phyloP scores from a whole-genome alignment of 2,888 invertebrate genomes.

The Drosophila stalkeri region DNA sequence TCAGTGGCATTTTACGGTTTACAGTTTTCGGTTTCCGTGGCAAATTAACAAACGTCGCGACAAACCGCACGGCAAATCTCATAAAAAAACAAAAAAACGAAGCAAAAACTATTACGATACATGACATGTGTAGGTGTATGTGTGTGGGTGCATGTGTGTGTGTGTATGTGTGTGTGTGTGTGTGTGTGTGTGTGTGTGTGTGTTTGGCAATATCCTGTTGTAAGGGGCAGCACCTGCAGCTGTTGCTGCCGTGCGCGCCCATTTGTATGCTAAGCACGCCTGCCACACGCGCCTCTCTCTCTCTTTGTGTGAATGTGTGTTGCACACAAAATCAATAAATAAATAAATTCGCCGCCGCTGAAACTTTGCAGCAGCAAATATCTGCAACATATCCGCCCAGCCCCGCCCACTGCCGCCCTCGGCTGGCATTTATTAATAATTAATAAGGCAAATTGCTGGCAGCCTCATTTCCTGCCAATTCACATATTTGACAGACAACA shows the following conservation, averaged over 20 bases:
- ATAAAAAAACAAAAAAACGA: constrained; percentile 8
- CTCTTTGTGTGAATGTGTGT: constrained; percentile 5
- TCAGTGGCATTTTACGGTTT: constrained; percentile 6
- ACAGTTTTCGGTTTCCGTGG: constrained; percentile 59
- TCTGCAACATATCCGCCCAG: constrained; percentile 9
- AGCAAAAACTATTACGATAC: constrained; percentile 57
- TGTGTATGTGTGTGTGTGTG: constrained; percentile 15
- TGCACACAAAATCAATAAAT: constrained; percentile 70
- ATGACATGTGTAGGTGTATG: constrained; percentile 26
- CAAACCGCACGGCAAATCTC: constrained; percentile 61
- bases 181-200: constrained; percentile 13
- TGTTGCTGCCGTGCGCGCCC: constrained; percentile 51
- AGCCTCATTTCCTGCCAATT: constrained; percentile 56
- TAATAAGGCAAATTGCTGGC: constrained; percentile 60
- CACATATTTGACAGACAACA: constrained; percentile 54
- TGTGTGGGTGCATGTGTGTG: constrained; percentile 20
- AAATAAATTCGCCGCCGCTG: constrained; percentile 58
- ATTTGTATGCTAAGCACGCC: constrained; percentile 74
- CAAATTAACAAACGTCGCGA: constrained; percentile 79
- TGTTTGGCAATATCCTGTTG: constrained; percentile 51
- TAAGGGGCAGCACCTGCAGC: constrained; percentile 56
- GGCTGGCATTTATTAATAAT: constrained; percentile 48
- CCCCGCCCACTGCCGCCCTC: not conserved
- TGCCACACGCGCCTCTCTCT: constrained; percentile 21
- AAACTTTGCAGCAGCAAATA: constrained; percentile 25